These are phyloP conservation scores for Eulemur mongoz DNA, from an alignment of 2,797 vertebrate genomes.

Conservation along the genomic window DNA sequence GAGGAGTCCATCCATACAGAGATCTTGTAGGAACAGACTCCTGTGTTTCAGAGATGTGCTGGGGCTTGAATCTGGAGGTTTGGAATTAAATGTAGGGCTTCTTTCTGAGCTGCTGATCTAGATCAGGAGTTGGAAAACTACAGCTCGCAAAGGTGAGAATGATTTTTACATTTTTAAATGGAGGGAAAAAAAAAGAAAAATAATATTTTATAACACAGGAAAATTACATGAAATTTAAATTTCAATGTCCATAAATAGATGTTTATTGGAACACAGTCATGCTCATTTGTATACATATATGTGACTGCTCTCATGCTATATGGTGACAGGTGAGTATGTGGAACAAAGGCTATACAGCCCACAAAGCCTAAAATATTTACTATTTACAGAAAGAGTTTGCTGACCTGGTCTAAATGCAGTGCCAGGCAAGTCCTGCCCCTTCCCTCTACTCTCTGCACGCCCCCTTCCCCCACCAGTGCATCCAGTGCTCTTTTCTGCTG, in stretches of 20 bases:
- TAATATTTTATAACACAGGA: background rate
- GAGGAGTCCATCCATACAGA: background rate
- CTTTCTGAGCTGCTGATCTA: background rate
- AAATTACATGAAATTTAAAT: background rate
- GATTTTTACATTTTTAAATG: background rate
- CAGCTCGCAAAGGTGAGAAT: background rate
- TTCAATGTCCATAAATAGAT: background rate
- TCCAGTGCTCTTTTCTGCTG: background rate
- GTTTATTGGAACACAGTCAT: background rate
- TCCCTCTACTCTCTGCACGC: background rate
- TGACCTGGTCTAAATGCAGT: background rate
- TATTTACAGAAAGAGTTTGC: background rate
- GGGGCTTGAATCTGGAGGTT: background rate
- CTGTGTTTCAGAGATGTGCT: background rate
- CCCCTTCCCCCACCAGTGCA: background rate
- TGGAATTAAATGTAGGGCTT: background rate
- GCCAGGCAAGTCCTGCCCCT: background rate
- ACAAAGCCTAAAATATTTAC: background rate
- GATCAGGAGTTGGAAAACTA: background rate
- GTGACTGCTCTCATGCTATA: background rate
- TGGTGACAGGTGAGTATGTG: background rate
- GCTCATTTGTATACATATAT: background rate
- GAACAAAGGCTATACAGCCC: background rate
- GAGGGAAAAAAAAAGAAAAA: background rate
- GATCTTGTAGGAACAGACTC: background rate